phyloP scores from a whole-genome alignment of 2,888 invertebrate species.

The Cataglyphis livida region DNA sequence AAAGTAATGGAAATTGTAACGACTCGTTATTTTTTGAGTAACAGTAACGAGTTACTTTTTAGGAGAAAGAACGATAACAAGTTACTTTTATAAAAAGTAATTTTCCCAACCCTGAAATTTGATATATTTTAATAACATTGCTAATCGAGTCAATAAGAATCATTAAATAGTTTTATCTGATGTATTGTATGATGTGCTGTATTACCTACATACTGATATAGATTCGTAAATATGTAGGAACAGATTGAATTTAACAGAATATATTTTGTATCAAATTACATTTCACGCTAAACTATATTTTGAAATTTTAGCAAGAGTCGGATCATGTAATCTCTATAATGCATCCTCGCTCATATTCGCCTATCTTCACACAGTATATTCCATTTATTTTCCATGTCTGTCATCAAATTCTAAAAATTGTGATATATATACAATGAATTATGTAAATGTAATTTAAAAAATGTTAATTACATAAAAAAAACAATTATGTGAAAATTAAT shows the following conservation, averaged over 20 bases:
- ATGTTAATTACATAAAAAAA: background rate
- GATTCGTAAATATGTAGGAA: background rate
- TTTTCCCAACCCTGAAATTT: background rate
- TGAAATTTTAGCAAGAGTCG: slow-evolving; percentile 20
- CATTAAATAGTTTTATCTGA: slow-evolving; percentile 17
- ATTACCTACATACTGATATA: background rate
- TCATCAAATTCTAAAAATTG: background rate
- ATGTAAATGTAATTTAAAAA: background rate
- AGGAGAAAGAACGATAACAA: no score
- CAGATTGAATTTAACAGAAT: slow-evolving; percentile 21
- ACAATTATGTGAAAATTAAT: slow-evolving; percentile 17
- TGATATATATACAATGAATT: background rate
- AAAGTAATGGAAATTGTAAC: no score
- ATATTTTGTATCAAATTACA: slow-evolving; percentile 16
- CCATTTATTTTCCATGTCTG: background rate
- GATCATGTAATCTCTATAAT: background rate
- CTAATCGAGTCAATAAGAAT: background rate
- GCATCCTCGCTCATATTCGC: background rate
- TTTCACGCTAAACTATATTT: background rate
- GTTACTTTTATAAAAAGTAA: no score
- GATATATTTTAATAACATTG: background rate
- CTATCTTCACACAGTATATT: slow-evolving; percentile 36
- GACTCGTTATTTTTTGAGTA: no score
- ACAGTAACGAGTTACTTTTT: no score
- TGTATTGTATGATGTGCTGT: background rate